Percentiles rank a stretch among this genome's conserved stretches.
phyloP scores from a whole-genome alignment of 2,113 vertebrate species.

The Orycteropus afer region DNA sequence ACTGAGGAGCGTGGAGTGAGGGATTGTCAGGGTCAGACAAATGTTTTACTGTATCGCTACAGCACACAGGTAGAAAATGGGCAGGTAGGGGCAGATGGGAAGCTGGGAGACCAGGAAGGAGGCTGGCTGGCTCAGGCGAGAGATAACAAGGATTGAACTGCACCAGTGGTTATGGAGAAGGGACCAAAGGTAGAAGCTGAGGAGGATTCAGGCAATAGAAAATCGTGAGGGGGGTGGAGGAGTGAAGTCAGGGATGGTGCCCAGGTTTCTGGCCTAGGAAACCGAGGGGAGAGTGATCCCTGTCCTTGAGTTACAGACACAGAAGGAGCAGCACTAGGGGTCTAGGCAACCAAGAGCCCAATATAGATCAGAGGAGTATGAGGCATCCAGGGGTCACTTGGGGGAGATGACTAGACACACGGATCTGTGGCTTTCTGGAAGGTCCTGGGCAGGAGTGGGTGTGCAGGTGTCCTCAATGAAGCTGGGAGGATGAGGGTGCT shows the following conservation, averaged over 20 bases:
- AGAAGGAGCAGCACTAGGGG: neutral
- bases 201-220: neutral
- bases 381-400: neutral
- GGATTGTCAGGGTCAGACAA: neutral
- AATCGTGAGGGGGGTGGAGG: neutral
- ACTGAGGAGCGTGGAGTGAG: neutral
- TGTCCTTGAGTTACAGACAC: neutral
- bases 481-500: neutral
- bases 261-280: neutral
- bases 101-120: neutral
- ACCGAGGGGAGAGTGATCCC: neutral
- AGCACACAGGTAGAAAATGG: neutral
- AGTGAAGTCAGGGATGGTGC: neutral
- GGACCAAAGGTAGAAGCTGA: neutral
- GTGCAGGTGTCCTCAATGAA: neutral
- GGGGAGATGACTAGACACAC: neutral
- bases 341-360: neutral
- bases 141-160: neutral
- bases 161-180: neutral
- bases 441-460: neutral
- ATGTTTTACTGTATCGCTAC: neutral
- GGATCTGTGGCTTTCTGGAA: neutral
- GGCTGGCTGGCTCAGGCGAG: neutral
- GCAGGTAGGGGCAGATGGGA: neutral
- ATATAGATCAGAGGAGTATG: neutral